Evolutionary conservation across 2,797 vertebrate species (phyloP).

Genomic region (Squalus acanthias): DNA sequence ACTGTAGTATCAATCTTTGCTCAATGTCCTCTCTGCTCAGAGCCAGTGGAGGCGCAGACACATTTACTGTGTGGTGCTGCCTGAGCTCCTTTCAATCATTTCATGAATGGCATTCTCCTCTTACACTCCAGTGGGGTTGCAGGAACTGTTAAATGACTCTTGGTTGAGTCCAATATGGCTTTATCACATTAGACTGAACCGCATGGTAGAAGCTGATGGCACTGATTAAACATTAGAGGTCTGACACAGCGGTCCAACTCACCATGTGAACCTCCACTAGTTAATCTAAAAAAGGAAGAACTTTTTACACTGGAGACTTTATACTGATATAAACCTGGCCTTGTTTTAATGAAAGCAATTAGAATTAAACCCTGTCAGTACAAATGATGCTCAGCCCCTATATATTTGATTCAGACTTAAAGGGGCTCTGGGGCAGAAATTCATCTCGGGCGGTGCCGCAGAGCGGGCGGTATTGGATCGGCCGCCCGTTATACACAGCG

Average conservation of each 20-base stretch:
- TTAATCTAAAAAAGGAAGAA: not conserved
- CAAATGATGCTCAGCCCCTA: not conserved
- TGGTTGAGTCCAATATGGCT: not conserved
- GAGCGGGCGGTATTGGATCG: too few relatives aligned
- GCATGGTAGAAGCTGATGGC: not conserved
- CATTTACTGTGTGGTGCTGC: not conserved
- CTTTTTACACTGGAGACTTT: not conserved
- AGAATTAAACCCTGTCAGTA: not conserved
- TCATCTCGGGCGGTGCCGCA: too few relatives aligned
- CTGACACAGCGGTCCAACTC: not conserved
- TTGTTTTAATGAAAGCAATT: not conserved
- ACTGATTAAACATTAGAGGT: not conserved
- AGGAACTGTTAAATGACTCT: not conserved
- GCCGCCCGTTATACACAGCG: too few relatives aligned
- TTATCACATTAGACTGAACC: not conserved
- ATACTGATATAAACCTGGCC: not conserved
- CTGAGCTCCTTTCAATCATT: not conserved
- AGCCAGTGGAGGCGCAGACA: not conserved
- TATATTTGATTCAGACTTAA: not conserved
- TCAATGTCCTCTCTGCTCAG: slow-evolving; percentile 12
- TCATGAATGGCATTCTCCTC: not conserved
- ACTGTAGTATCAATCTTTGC: slow-evolving; percentile 12
- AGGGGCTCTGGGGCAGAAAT: not conserved
- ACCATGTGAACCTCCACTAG: not conserved
- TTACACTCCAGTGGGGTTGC: too few relatives aligned